Evolutionary conservation across 2,888 invertebrate species (phyloP), one percentile per base, ranked within the genome.

Genomic region (Tineola bisselliella): DNA sequence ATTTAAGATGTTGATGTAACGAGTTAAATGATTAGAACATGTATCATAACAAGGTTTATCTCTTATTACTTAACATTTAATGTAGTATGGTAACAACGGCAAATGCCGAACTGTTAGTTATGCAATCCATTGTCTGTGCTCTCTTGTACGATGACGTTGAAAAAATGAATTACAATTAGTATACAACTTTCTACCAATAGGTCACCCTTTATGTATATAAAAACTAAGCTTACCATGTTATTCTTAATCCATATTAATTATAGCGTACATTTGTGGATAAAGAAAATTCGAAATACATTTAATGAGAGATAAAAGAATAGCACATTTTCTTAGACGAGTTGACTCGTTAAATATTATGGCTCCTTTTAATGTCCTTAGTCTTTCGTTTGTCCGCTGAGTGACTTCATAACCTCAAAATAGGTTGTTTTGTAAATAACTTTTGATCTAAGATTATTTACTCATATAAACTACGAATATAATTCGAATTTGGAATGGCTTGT

Each of bases 81-180:
- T 38, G 43, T 56, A 17, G 33, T 33, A 30, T 19, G 57, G 25
- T 30, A 57, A 8, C 52, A 57, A 57, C 57, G 8, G 25, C 30
- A 58, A 58, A 58, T 58, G 58, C 58, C 58, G 54, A 25, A 33
- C 33, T 11, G 17, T 33, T 8, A 19, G 64, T 80, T 80, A 72
- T 69, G 70, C 69, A 78, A 80, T 64, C 69, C 65, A 75, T 78
- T 78, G 74, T 79, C 70, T 70, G 68, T n/a, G 8, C 38, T 56
- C 48, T 13, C 48, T 48, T 48, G 48, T 15, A 18, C 33, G 6
- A 44, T 19, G n/a, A 56, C 19, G 10, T 13, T 19, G n/a, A 25
- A 56, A 13, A 52, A 52, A 15, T 52, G n/a, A 30, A 11, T 56
- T 19, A 19, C 56, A 56, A 48, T 18, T 48, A 48, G 8, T 12